Evolutionary conservation across 1,140 invertebrate species (phyloP).

Genomic region (Arctopsyche grandis): DNA sequence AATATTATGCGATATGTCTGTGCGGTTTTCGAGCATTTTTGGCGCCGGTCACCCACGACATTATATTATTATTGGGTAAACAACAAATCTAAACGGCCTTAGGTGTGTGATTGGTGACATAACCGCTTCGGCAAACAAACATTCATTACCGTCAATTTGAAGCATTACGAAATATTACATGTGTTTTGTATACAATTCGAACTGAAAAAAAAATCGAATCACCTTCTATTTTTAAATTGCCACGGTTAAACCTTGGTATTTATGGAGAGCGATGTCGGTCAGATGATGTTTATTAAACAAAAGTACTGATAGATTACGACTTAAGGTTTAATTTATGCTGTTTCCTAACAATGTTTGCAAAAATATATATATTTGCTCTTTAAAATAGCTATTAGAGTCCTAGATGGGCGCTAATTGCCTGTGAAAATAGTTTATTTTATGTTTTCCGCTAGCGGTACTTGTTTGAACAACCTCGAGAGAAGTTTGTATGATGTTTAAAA

Average conservation of each 20-base stretch:
- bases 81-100: conserved; percentile 1
- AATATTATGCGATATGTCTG: too few relatives aligned
- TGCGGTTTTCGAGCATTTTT: background rate
- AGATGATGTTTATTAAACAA: too few relatives aligned
- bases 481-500: background rate
- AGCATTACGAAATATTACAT: background rate
- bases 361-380: background rate
- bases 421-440: conserved; percentile 7
- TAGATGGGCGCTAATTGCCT: background rate
- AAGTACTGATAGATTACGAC: too few relatives aligned
- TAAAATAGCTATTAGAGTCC: background rate
- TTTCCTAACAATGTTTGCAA: too few relatives aligned
- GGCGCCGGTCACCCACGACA: background rate
- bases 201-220: too few relatives aligned
- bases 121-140: conserved; percentile 2
- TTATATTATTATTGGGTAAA: background rate
- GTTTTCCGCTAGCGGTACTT: background rate
- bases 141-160: conserved; percentile 4
- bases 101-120: conserved; percentile 3
- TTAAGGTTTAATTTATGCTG: too few relatives aligned
- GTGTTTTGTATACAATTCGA: background rate
- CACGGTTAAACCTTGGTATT: too few relatives aligned
- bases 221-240: too few relatives aligned
- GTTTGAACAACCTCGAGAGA: background rate
- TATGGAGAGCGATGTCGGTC: too few relatives aligned